Percentiles rank a stretch among this genome's conserved stretches.
Evolutionary conservation across 2,797 vertebrate genomes (phyloP).

Genomic region (Spinus olivaceus): DNA sequence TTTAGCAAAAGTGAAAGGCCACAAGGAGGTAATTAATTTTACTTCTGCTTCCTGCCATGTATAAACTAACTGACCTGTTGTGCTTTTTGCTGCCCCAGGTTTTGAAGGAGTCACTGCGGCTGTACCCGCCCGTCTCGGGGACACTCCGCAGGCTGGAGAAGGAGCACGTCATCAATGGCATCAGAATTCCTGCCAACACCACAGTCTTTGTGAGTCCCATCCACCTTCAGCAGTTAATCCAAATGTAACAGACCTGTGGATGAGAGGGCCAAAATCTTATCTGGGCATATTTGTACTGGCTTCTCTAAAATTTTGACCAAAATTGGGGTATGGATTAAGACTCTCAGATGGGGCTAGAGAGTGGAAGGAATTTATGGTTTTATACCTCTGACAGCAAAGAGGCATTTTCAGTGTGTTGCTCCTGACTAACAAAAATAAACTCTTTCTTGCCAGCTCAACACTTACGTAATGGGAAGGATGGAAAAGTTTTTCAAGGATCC

Average conservation of each 20-base stretch:
- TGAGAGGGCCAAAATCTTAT: neutral
- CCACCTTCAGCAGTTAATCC: neutral
- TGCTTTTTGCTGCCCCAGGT: conserved; percentile 71
- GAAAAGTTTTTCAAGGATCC: conserved; percentile 87
- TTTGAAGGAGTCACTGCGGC: conserved; percentile 87
- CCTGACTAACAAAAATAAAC: neutral
- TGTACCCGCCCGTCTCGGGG: conserved; percentile 82
- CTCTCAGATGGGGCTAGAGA: neutral
- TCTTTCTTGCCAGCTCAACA: conserved; percentile 78
- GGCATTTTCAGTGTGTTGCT: neutral
- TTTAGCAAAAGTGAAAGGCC: neutral
- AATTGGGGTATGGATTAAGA: neutral
- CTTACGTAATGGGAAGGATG: conserved; percentile 79
- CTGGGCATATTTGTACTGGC: neutral
- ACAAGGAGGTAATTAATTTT: neutral
- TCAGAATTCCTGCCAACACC: conserved; percentile 79
- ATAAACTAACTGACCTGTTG: neutral
- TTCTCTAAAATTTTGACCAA: neutral
- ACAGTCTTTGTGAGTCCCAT: conserved; percentile 68
- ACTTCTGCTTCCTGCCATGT: neutral
- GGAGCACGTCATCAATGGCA: conserved; percentile 75
- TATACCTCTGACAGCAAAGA: neutral
- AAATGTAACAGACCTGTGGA: neutral
- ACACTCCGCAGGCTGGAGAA: conserved; percentile 78
- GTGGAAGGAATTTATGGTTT: neutral